A percentile compares a stretch with the other conserved stretches of the same genome.
Conservation (phyloP, 2,797 vertebrate species). For the Setipinna tenuifilis region DNA sequence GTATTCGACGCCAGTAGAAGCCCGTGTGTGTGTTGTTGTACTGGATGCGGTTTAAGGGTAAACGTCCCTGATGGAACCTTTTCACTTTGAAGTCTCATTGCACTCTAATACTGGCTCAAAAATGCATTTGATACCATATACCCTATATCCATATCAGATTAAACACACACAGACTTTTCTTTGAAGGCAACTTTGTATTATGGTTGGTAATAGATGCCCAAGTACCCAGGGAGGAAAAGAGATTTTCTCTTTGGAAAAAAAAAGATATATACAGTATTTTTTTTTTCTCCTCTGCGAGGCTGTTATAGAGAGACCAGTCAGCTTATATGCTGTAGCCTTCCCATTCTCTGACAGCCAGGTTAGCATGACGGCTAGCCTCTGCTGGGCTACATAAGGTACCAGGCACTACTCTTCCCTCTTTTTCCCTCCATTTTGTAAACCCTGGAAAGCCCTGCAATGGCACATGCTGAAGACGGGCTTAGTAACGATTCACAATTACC, state of each 20-base stretch:
- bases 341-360: no score
- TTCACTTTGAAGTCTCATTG: not conserved
- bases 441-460: not conserved
- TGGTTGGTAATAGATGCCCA: not conserved
- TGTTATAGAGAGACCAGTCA: not conserved
- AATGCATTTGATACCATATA: not conserved
- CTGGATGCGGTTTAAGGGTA: not conserved
- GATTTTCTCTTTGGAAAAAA: not conserved
- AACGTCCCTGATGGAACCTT: not conserved
- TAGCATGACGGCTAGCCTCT: no score
- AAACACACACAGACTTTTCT: not conserved
- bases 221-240: not conserved
- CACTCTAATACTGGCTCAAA: not conserved
- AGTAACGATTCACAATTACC: conserved; percentile 12
- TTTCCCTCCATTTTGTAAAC: not conserved
- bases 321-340: not conserved
- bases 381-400: no score
- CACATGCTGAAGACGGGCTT: not conserved
- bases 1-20: not conserved
- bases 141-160: not conserved
- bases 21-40: not conserved
- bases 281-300: not conserved
- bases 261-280: not conserved
- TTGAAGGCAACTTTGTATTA: not conserved
- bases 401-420: no score